phyloP scores from a whole-genome alignment of 1,140 invertebrate species.

The Scaptomyza graminum region DNA sequence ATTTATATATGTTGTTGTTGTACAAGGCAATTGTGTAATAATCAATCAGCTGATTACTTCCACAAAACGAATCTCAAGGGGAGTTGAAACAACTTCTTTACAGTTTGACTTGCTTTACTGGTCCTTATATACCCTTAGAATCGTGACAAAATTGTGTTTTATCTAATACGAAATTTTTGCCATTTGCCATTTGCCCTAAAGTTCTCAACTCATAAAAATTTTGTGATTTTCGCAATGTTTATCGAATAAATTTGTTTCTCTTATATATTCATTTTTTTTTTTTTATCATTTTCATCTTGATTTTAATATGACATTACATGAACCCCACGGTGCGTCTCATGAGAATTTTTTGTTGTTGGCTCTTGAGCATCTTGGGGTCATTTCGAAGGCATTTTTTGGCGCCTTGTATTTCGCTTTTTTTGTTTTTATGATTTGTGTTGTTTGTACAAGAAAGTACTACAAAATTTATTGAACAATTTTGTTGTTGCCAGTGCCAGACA shows the following conservation, averaged over 20 bases:
- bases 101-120: background rate
- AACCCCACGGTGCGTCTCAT: slow-evolving; percentile 7
- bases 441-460: slow-evolving; percentile 79
- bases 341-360: background rate
- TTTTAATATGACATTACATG: slow-evolving; percentile 10
- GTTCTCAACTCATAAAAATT: slow-evolving; percentile 28
- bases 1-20: background rate
- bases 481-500: slow-evolving; percentile 36
- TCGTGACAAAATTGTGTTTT: background rate
- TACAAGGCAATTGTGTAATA: background rate
- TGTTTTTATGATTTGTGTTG: slow-evolving; percentile 76
- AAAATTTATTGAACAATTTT: slow-evolving; percentile 83
- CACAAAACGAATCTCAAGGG: no score
- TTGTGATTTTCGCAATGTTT: slow-evolving; percentile 26
- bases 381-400: slow-evolving; percentile 37
- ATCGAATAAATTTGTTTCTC: slow-evolving; percentile 37
- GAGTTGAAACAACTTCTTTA: no score
- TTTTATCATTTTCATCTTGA: background rate
- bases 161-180: slow-evolving; percentile 18
- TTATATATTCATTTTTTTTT: slow-evolving; percentile 4
- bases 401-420: slow-evolving; percentile 1
- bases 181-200: slow-evolving; percentile 24
- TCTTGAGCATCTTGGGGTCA: slow-evolving; percentile 15
- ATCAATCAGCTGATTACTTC: background rate
- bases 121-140: no score